phyloP scores from a whole-genome alignment of 2,797 vertebrate species.

The Acropternis orthonyx region DNA sequence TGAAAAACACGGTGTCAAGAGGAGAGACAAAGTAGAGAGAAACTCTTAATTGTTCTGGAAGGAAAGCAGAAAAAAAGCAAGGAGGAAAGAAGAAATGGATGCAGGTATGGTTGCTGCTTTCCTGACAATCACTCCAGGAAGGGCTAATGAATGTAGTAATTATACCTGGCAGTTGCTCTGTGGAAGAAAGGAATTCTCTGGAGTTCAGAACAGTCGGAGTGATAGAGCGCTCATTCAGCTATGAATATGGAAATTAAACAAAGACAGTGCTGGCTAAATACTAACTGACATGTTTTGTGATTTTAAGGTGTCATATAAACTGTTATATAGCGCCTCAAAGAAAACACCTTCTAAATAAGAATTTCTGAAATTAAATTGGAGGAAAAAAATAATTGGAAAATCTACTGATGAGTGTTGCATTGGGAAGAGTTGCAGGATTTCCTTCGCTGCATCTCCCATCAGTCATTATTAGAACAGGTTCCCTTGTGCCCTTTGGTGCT shows the following conservation, averaged over 20 bases:
- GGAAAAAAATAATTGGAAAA: neutral
- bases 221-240: neutral
- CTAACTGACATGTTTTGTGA: neutral
- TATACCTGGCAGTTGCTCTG: slow-evolving; percentile 14
- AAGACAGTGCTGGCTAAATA: neutral
- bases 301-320: neutral
- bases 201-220: neutral
- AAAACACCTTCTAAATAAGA: neutral
- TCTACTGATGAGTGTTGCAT: neutral
- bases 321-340: neutral
- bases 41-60: neutral
- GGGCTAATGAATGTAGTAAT: slow-evolving; percentile 42
- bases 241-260: neutral
- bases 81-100: slow-evolving; percentile 4
- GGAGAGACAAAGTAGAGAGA: neutral
- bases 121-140: slow-evolving; percentile 50
- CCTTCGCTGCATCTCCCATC: neutral
- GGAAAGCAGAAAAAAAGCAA: neutral
- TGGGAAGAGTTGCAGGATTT: neutral
- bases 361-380: neutral
- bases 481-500: neutral
- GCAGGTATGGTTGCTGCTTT: neutral
- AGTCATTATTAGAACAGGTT: neutral
- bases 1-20: neutral
- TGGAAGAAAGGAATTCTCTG: slow-evolving; percentile 4